phyloP scores from a whole-genome alignment of 2,113 vertebrate genomes.

The Bujurquina vittata region DNA sequence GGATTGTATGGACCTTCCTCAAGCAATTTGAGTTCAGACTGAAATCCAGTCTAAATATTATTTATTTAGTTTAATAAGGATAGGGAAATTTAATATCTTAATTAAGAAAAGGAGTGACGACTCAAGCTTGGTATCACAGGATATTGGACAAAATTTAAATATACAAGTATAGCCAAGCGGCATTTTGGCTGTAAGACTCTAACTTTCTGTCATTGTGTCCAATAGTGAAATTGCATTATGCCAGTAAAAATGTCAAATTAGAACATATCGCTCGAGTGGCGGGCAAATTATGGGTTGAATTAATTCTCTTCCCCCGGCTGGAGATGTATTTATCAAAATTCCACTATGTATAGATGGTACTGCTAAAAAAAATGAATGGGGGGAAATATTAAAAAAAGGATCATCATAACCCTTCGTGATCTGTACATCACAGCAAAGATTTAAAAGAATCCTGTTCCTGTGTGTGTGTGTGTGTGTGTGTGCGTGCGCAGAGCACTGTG shows the following conservation, averaged over 20 bases:
- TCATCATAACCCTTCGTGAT: background rate
- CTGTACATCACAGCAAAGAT: background rate
- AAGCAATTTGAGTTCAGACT: background rate
- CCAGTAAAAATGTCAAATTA: background rate
- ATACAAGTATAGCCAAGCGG: background rate
- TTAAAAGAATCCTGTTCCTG: background rate
- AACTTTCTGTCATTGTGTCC: background rate
- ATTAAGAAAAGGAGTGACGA: background rate
- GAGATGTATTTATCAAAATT: constrained; percentile 10
- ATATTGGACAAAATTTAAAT: constrained; percentile 21
- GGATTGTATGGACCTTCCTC: background rate
- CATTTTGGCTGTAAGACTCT: background rate
- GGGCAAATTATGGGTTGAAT: constrained; percentile 8
- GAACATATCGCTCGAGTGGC: background rate
- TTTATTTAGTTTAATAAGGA: background rate
- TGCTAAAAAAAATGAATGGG: background rate
- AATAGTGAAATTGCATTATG: background rate
- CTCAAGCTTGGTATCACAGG: background rate
- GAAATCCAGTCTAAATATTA: background rate
- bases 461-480: background rate
- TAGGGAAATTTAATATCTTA: background rate
- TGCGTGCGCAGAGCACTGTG: background rate
- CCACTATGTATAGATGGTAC: background rate
- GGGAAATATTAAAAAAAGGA: background rate
- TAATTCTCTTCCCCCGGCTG: background rate